Evolutionary conservation across 1,140 invertebrate genomes (phyloP).

Genomic region (Aethina tumida): DNA sequence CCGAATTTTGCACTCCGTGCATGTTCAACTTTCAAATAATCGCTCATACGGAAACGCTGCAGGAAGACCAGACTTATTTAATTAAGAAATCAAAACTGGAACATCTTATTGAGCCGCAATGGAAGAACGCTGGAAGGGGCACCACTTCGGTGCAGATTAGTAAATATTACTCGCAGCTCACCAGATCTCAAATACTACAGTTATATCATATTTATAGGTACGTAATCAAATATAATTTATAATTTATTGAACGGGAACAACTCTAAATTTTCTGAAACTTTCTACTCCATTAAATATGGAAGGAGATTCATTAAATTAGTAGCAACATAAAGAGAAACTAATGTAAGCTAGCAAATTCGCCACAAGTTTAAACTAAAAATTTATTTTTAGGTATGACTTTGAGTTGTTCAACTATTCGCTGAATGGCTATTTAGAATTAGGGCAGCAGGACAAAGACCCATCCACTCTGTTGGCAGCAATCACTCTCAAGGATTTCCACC

Average conservation of each 20-base stretch:
- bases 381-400: slow-evolving; percentile 64
- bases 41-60: slow-evolving; percentile 79
- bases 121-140: slow-evolving; percentile 70
- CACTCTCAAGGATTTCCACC: slow-evolving; percentile 26
- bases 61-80: slow-evolving; percentile 76
- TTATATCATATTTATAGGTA: slow-evolving; percentile 73
- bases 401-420: slow-evolving; percentile 73
- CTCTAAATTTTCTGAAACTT: no score
- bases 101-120: slow-evolving; percentile 66
- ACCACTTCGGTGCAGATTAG: slow-evolving; percentile 57
- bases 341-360: no score
- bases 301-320: no score
- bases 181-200: slow-evolving; percentile 60
- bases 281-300: no score
- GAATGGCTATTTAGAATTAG: slow-evolving; percentile 58
- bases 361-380: no score
- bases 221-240: no score
- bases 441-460: slow-evolving; percentile 35
- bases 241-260: no score
- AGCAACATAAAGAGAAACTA: no score
- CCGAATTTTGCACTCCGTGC: slow-evolving; percentile 82
- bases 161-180: slow-evolving; percentile 66
- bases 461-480: slow-evolving; percentile 29
- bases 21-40: slow-evolving; percentile 75
- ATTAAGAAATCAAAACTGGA: slow-evolving; percentile 66